Evolutionary conservation across 2,888 invertebrate species (phyloP).

Genomic region (Caenorhabditis becei): DNA sequence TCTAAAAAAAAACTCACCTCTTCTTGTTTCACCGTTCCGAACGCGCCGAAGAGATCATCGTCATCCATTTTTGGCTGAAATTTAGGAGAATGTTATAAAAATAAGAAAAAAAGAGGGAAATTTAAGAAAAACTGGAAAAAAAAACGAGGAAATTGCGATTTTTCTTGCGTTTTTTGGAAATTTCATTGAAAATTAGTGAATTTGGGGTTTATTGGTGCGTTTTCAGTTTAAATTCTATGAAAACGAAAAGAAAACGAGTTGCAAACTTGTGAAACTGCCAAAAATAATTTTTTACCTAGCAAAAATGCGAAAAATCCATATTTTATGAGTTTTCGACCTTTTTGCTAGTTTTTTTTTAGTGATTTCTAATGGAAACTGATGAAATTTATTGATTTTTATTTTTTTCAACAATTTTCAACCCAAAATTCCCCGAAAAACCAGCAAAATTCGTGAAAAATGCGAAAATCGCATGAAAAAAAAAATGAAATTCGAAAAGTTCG

Average conservation of each 20-base stretch:
- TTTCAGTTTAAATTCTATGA: too few relatives aligned
- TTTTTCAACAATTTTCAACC: background rate
- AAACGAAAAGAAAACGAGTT: too few relatives aligned
- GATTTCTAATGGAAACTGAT: background rate
- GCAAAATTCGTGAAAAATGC: background rate
- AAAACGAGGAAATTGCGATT: background rate
- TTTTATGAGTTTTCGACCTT: too few relatives aligned
- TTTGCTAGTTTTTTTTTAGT: too few relatives aligned
- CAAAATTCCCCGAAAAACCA: background rate
- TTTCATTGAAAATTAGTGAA: background rate
- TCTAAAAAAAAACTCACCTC: too few relatives aligned
- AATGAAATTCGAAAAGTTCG: background rate
- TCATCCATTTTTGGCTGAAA: background rate
- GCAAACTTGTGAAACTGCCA: too few relatives aligned
- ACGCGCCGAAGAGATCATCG: background rate
- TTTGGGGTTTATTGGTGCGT: too few relatives aligned
- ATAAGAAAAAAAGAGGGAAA: too few relatives aligned
- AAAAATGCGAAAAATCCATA: too few relatives aligned
- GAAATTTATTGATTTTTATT: background rate
- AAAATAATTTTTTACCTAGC: too few relatives aligned
- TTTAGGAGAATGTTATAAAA: constrained; percentile 1
- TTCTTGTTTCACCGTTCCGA: too few relatives aligned
- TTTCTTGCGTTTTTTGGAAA: constrained; percentile 10
- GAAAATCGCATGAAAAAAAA: background rate
- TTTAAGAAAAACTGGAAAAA: too few relatives aligned